Percentiles rank a stretch among this genome's conserved stretches.
These are phyloP conservation scores for Salticus scenicus DNA, from an alignment of 2,888 invertebrate genomes.

Conservation along the genomic window DNA sequence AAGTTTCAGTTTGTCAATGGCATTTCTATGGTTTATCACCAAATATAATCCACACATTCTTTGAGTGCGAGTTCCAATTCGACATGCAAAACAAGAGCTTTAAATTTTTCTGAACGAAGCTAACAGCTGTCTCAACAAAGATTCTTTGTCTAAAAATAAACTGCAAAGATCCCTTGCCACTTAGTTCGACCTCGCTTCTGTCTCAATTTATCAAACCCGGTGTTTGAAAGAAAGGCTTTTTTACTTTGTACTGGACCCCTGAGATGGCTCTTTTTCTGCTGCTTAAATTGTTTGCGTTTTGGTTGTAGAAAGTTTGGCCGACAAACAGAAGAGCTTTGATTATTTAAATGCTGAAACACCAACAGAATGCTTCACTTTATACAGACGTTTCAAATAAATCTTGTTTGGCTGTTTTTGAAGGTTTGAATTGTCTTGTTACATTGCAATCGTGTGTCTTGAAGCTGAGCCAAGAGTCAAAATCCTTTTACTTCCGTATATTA, in stretches of 20 bases:
- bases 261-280: not conserved
- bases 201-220: constrained; percentile 3
- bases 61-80: too few species aligned
- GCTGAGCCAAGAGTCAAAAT: too few species aligned
- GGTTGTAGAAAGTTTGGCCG: constrained; percentile 5
- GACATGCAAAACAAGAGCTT: constrained; percentile 45
- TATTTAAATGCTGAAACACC: constrained; percentile 1
- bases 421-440: not conserved
- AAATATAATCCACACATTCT: too few species aligned
- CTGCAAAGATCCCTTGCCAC: not conserved
- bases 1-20: too few species aligned
- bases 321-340: constrained; percentile 1
- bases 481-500: too few species aligned
- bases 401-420: not conserved
- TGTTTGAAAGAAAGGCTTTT: not conserved
- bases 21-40: too few species aligned
- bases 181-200: constrained; percentile 13
- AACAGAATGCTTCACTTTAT: not conserved
- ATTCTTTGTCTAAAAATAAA: constrained; percentile 55
- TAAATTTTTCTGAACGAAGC: constrained; percentile 45
- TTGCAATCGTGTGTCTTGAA: not conserved
- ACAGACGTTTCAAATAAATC: not conserved
- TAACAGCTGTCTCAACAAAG: constrained; percentile 55
- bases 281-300: not conserved
- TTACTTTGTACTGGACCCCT: not conserved